phyloP scores from a whole-genome alignment of 2,113 vertebrate species.

The Andinoacara biseriatus region DNA sequence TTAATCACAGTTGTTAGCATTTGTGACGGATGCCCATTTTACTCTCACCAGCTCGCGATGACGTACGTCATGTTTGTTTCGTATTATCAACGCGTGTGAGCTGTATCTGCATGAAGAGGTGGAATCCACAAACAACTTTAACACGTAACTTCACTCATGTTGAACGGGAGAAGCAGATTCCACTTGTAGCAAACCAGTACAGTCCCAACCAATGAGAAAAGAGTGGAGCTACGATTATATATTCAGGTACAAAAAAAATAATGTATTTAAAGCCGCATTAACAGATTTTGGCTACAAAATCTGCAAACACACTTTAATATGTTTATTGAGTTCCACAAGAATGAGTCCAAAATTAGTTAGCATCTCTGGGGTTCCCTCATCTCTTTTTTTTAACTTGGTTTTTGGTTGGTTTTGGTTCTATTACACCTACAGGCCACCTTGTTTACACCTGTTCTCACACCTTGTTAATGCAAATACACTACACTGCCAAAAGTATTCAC shows the following conservation, averaged over 20 bases:
- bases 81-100: constrained; percentile 47
- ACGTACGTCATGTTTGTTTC: constrained; percentile 58
- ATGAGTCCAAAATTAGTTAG: background rate
- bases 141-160: background rate
- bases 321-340: too few species aligned
- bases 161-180: background rate
- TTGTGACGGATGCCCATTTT: constrained; percentile 80
- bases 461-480: background rate
- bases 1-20: constrained; percentile 85
- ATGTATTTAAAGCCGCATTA: background rate
- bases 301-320: background rate
- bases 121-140: background rate
- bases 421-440: background rate
- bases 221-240: background rate
- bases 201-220: background rate
- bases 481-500: too few species aligned
- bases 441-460: background rate
- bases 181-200: background rate
- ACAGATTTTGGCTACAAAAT: background rate
- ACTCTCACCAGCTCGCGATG: constrained; percentile 68
- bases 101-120: constrained; percentile 40
- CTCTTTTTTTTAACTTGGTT: too few species aligned
- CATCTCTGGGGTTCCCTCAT: background rate
- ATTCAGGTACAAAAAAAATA: background rate
- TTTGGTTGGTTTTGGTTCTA: too few species aligned